These are phyloP conservation scores for Polyommatus iphigenia DNA, from an alignment of 2,888 invertebrate species.

Conservation along the genomic window DNA sequence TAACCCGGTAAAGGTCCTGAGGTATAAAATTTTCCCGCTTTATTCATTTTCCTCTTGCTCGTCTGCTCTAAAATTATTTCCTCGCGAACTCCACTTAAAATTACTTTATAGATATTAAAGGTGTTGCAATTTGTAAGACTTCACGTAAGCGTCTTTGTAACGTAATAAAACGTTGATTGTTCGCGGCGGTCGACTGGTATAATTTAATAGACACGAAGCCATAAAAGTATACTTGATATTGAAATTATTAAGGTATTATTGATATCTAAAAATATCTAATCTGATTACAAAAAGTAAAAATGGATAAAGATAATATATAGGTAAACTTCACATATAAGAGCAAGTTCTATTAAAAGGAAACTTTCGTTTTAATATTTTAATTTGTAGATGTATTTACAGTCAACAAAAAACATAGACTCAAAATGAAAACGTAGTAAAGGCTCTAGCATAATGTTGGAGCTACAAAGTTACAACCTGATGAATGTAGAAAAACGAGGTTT, in stretches of 20 bases:
- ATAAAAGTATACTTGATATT: background rate
- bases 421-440: no score
- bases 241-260: background rate
- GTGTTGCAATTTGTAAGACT: conserved; percentile 19
- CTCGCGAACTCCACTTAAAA: conserved; percentile 30
- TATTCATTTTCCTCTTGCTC: conserved; percentile 26
- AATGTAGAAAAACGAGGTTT: conserved; percentile 20
- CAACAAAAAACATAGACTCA: no score
- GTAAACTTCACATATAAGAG: no score
- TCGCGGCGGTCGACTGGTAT: background rate
- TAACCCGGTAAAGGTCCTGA: conserved; percentile 26
- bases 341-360: no score
- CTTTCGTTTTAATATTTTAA: no score
- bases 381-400: no score
- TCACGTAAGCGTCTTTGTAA: conserved; percentile 11
- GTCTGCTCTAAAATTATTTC: conserved; percentile 28
- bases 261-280: no score
- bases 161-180: conserved; percentile 13
- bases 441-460: background rate
- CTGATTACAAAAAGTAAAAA: no score
- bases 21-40: conserved; percentile 21
- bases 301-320: no score
- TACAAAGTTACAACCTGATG: background rate
- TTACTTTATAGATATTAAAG: conserved; percentile 28
- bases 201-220: background rate